A percentile compares a stretch with the other conserved stretches of the same genome.
These are phyloP conservation scores for Grammomys dolichurus DNA, from an alignment of 2,113 vertebrate genomes.

Conservation along the genomic window DNA sequence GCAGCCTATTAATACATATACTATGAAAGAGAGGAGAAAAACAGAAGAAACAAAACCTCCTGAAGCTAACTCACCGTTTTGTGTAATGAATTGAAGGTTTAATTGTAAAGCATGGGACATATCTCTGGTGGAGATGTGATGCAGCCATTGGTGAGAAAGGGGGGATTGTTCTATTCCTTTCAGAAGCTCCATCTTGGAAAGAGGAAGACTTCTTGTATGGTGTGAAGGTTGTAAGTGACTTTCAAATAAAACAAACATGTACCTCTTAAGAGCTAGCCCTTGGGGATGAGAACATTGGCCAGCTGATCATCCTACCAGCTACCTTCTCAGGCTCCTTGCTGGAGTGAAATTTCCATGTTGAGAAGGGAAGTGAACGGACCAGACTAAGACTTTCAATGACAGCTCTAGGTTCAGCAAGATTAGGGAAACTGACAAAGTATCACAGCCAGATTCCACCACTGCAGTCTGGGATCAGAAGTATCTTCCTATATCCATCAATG, in stretches of 20 bases:
- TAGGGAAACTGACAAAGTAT: neutral
- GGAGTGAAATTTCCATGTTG: neutral
- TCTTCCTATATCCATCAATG: neutral
- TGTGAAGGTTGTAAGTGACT: neutral
- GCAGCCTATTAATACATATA: conserved; percentile 68
- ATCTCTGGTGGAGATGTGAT: neutral
- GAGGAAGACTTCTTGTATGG: neutral
- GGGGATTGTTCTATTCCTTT: neutral
- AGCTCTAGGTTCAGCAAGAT: neutral
- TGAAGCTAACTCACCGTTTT: conserved; percentile 60
- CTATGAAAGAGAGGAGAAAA: neutral
- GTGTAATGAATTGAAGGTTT: conserved; percentile 78
- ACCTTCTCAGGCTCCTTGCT: neutral
- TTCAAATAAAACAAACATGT: conserved; percentile 63
- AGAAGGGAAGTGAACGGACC: neutral
- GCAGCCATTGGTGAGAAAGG: neutral
- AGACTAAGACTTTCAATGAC: neutral
- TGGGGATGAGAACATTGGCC: neutral
- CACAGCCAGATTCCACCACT: neutral
- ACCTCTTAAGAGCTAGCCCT: conserved; percentile 37
- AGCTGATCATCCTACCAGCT: neutral
- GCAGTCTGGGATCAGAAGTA: neutral
- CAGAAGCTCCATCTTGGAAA: neutral
- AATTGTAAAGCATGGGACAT: neutral
- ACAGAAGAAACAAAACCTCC: conserved; percentile 66